Percentiles rank a stretch among this genome's conserved stretches.
These are phyloP conservation scores for Iguana delicatissima DNA, from an alignment of 2,797 vertebrate species.

Conservation along the genomic window DNA sequence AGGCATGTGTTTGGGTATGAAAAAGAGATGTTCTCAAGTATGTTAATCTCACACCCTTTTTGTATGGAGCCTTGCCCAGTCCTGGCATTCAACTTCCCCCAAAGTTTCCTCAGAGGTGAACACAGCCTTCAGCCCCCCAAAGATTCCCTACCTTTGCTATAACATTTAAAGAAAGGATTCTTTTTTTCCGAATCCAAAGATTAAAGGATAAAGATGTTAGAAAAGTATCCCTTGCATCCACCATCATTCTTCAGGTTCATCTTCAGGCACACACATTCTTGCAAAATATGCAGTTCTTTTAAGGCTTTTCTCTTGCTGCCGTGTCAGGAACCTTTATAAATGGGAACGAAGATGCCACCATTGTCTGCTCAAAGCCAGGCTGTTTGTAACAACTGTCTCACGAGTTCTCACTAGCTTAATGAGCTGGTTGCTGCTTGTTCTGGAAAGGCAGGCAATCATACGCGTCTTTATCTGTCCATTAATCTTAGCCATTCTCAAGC, in stretches of 20 bases:
- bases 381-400: conserved; percentile 30
- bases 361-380: conserved; percentile 37
- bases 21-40: background rate
- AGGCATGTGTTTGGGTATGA: background rate
- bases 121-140: background rate
- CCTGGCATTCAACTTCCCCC: background rate
- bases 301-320: conserved; percentile 41
- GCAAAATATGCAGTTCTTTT: conserved; percentile 33
- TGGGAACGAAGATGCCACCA: conserved; percentile 12
- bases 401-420: conserved; percentile 42
- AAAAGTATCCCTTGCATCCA: background rate
- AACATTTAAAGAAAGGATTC: background rate
- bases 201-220: background rate
- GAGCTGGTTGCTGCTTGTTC: conserved; percentile 43
- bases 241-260: background rate
- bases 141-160: background rate
- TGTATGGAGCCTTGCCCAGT: background rate
- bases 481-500: conserved; percentile 35
- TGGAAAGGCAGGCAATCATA: conserved; percentile 45
- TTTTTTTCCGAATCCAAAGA: background rate
- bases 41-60: background rate
- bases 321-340: conserved; percentile 41
- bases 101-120: background rate
- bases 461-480: conserved; percentile 64
- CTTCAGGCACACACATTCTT: background rate